Percentiles rank a stretch among this genome's conserved stretches.
phyloP scores from a whole-genome alignment of 2,888 invertebrate genomes.

The Argynnis bischoffii region DNA sequence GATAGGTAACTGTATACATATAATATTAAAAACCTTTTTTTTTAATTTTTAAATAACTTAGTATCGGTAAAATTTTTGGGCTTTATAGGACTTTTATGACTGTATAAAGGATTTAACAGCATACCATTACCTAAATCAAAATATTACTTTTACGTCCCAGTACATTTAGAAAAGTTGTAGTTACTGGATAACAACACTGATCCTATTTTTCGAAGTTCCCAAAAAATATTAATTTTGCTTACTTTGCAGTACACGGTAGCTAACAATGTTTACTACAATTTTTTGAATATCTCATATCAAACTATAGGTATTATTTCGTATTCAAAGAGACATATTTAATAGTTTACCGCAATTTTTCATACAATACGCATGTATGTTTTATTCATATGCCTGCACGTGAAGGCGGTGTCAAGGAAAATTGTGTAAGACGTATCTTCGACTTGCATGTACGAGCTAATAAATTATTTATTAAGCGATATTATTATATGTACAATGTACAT shows the following conservation, averaged over 20 bases:
- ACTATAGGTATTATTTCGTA: not conserved
- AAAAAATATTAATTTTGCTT: too few species aligned
- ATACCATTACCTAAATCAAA: too few species aligned
- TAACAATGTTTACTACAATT: not conserved
- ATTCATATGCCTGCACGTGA: constrained; percentile 18
- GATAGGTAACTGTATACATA: too few species aligned
- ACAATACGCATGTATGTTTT: constrained; percentile 15
- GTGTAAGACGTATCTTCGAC: constrained; percentile 15
- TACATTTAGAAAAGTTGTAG: too few species aligned
- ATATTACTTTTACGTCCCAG: too few species aligned
- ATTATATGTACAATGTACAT: not conserved
- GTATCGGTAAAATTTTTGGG: too few species aligned
- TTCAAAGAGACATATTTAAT: not conserved
- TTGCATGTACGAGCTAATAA: constrained; percentile 12
- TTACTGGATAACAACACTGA: too few species aligned
- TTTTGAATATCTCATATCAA: not conserved
- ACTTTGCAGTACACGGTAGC: not conserved
- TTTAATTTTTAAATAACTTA: too few species aligned
- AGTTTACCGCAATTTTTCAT: constrained; percentile 8
- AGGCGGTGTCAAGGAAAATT: constrained; percentile 25
- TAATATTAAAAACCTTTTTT: too few species aligned
- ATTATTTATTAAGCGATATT: constrained; percentile 22
- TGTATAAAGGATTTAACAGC: too few species aligned
- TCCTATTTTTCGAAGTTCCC: too few species aligned
- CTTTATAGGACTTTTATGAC: too few species aligned